Evolutionary conservation across 2,113 vertebrate genomes (phyloP), one percentile per base, ranked within the genome.

Genomic region (Regulus satrapa): DNA sequence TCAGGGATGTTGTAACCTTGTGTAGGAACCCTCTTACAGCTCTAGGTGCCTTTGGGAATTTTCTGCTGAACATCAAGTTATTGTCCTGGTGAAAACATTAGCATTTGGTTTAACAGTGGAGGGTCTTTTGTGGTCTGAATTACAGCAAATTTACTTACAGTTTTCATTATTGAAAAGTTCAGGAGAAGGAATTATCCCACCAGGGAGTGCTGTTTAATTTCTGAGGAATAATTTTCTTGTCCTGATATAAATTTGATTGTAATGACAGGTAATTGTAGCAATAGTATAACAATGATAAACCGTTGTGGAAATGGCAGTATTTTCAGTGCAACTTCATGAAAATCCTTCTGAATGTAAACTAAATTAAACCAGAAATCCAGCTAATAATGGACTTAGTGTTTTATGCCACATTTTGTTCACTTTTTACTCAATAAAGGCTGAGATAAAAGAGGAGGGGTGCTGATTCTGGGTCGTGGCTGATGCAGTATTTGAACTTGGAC

Each of bases 141-240:
- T 88, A 67, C 68, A 81, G 92, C 72, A 86, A 93, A 94, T 92
- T 88, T 93, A 81, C 79, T 86, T 88, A 73, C 88, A 85, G 82
- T 76, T 94, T 94, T 94, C 88, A 88, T 88, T 96, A 91, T 7
- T 83, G 91, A 64, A 46, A 95, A 86, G 83, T 94, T 96, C 73
- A 45, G 92, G 67, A 92, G 88, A 63, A 94, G 88, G 88, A 93
- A 91, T 95, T 97, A 95, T 88, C 94, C 95, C 92, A 94, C 82
- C 94, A 92, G 92, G 94, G 79, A 96, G 89, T 96, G 93, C 95
- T 95, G 90, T 88, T 96, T 96, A 96, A 96, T 96, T 96, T 96
- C 94, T 64, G 36, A 96, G 93, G 88, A 96, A 84, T 89, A 66
- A 74, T 88, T 93, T 95, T 88, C 94, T 90, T 92, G 82, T 77